phyloP scores from a whole-genome alignment of 2,888 invertebrate species.

The Trissonchulus sp. region DNA sequence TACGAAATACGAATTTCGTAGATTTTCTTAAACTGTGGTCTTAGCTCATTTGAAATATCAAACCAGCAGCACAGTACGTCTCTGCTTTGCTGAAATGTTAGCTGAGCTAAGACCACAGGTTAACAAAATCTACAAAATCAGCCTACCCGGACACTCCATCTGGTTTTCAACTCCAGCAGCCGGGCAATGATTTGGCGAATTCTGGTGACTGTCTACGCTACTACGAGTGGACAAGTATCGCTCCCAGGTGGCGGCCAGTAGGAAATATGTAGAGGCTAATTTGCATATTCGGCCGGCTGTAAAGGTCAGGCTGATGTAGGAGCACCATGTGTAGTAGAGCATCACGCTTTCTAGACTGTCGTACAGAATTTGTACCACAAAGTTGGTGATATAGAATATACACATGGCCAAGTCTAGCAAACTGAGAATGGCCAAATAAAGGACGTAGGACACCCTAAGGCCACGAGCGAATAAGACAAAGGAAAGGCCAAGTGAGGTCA shows the following conservation, averaged over 20 bases:
- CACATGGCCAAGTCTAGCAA: not conserved
- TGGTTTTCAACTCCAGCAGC: too few relatives aligned
- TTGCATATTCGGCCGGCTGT: not conserved
- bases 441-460: not conserved
- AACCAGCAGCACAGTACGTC: too few relatives aligned
- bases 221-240: not conserved
- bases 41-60: too few relatives aligned
- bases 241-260: slow-evolving; percentile 11
- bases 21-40: too few relatives aligned
- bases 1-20: too few relatives aligned
- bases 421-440: slow-evolving; percentile 13
- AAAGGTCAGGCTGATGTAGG: not conserved
- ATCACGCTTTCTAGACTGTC: slow-evolving; percentile 1
- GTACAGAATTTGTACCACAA: slow-evolving; percentile 17
- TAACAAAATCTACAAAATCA: too few relatives aligned
- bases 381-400: slow-evolving; percentile 15
- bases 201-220: not conserved
- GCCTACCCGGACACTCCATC: too few relatives aligned
- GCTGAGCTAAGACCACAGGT: too few relatives aligned
- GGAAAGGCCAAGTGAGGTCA: not conserved
- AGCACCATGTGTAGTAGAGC: slow-evolving; percentile 7
- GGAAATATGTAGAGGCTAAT: slow-evolving; percentile 20
- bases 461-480: not conserved
- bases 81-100: too few relatives aligned
- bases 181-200: not conserved